A percentile compares a stretch with the other conserved stretches of the same genome.
Evolutionary conservation across 2,797 vertebrate genomes (phyloP).

Genomic region (Podarcis siculus): DNA sequence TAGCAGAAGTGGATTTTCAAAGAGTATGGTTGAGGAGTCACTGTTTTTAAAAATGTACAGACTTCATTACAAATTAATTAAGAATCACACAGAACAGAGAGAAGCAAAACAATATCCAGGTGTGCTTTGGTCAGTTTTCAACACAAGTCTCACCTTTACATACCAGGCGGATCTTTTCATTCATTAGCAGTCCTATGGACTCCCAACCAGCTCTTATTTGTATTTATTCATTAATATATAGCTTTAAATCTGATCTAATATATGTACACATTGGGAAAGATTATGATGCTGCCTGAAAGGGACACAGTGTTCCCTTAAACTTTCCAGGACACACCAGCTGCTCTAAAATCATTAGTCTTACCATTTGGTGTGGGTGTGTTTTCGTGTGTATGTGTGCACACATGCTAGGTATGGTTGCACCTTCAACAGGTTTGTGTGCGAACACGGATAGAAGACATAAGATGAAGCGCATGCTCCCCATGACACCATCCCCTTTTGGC

Average conservation of each 20-base stretch:
- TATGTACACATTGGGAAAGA: background rate
- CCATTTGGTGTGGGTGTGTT: no score
- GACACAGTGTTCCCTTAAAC: background rate
- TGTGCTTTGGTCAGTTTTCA: background rate
- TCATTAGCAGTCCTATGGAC: background rate
- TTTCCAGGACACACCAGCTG: background rate
- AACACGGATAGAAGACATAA: background rate
- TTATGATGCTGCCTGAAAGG: background rate
- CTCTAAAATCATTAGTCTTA: background rate
- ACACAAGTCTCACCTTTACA: background rate
- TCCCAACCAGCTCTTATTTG: background rate
- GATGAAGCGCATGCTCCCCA: background rate
- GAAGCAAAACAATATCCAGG: background rate
- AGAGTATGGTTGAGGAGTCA: background rate
- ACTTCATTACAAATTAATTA: background rate
- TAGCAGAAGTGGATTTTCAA: background rate
- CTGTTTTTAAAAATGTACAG: background rate
- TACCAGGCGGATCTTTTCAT: background rate
- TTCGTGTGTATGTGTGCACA: no score
- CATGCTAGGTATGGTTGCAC: background rate
- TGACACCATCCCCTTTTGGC: background rate
- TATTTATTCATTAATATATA: background rate
- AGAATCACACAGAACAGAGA: background rate
- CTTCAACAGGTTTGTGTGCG: background rate
- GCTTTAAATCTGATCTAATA: background rate